Conservation (phyloP, 2,888 invertebrate species). For the Clostera curtula region DNA sequence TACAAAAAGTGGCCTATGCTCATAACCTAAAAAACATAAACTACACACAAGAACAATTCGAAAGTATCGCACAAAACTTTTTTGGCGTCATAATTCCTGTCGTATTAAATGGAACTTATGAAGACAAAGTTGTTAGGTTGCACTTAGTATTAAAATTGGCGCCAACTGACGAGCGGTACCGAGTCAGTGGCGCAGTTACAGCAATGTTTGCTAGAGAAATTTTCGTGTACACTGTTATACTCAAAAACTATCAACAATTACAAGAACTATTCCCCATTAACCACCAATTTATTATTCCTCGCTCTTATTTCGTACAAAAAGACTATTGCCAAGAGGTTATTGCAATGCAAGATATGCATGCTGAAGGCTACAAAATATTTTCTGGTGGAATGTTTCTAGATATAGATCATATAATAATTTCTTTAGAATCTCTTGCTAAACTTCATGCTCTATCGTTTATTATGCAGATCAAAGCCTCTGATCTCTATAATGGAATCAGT, state of each 20-base stretch:
- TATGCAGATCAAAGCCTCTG: conserved; percentile 27
- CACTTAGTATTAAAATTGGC: conserved; percentile 52
- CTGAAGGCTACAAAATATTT: conserved; percentile 39
- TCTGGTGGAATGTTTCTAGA: conserved; percentile 39
- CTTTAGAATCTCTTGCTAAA: conserved; percentile 45
- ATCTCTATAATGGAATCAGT: conserved; percentile 32
- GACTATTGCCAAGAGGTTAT: conserved; percentile 51
- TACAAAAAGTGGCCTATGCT: conserved; percentile 19
- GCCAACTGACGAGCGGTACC: conserved; percentile 51
- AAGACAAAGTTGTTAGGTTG: conserved; percentile 21
- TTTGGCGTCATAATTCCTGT: conserved; percentile 56
- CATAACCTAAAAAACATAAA: conserved; percentile 27
- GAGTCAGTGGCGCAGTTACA: conserved; percentile 57
- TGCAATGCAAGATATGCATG: conserved; percentile 51
- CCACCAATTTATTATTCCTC: conserved; percentile 34
- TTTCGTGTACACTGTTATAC: conserved; percentile 44
- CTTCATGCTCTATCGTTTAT: conserved; percentile 57
- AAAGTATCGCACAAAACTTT: conserved; percentile 55
- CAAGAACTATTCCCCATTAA: conserved; percentile 20
- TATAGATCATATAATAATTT: conserved; percentile 38
- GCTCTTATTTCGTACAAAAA: conserved; percentile 41
- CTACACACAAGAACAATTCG: conserved; percentile 32
- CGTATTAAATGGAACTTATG: conserved; percentile 27
- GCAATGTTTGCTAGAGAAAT: conserved; percentile 52
- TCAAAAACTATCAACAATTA: conserved; percentile 34